These are phyloP conservation scores for Nerophis ophidion DNA, from an alignment of 2,113 vertebrate species.

Conservation along the genomic window DNA sequence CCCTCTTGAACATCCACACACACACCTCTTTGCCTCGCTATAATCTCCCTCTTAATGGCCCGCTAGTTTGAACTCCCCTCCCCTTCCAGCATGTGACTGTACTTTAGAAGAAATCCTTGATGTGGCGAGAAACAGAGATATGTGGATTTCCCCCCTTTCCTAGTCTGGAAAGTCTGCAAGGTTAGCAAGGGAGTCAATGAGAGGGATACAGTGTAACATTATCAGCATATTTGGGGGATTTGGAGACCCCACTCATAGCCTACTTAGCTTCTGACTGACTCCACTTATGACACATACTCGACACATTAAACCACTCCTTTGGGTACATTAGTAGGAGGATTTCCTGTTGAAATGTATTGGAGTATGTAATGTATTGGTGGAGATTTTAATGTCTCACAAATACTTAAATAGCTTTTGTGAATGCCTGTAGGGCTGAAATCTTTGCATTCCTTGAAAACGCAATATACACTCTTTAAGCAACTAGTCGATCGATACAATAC, in stretches of 20 bases:
- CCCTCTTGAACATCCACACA: constrained; percentile 28
- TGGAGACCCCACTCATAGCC: constrained; percentile 48
- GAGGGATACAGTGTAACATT: constrained; percentile 58
- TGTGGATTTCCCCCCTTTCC: constrained; percentile 54
- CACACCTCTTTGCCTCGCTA: constrained; percentile 25
- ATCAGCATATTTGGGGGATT: constrained; percentile 72
- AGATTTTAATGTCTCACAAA: constrained; percentile 15
- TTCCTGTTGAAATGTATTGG: constrained; percentile 49
- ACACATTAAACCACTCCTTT: constrained; percentile 30
- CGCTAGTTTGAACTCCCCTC: constrained; percentile 37
- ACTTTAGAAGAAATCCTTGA: constrained; percentile 70
- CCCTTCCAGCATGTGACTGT: constrained; percentile 63
- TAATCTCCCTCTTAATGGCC: constrained; percentile 66
- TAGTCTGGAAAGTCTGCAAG: constrained; percentile 50
- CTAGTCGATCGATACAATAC: constrained; percentile 23
- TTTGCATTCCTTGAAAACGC: constrained; percentile 43
- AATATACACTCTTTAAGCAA: constrained; percentile 26
- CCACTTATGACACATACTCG: constrained; percentile 40
- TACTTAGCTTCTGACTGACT: constrained; percentile 50
- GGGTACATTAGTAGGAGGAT: constrained; percentile 23
- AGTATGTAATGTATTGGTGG: constrained; percentile 19
- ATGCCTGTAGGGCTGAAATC: constrained; percentile 31
- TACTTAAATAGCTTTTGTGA: constrained; percentile 18
- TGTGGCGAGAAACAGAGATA: constrained; percentile 60
- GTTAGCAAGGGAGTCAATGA: constrained; percentile 55